Evolutionary conservation across 2,797 vertebrate genomes (phyloP), one percentile per base, ranked within the genome.

Genomic region (Hypotaenidia philippensis): DNA sequence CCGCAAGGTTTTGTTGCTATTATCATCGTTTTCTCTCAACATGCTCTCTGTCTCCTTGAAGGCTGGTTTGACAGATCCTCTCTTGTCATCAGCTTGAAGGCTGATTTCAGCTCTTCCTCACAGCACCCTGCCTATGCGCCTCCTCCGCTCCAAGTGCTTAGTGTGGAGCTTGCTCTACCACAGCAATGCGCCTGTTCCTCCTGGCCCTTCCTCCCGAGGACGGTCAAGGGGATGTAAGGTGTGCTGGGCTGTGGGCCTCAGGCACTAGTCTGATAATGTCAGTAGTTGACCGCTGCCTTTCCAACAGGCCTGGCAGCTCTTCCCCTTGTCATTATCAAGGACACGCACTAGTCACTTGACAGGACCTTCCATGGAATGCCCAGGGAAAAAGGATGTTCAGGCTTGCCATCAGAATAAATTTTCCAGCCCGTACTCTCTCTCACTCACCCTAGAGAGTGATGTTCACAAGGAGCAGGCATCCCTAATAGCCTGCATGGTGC

Each of bases 31-130:
- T 91, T 93, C 56, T 83, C 77, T 91, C 83, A 90, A 81, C 66
- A 57, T 57, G 68, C 52, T 95, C 92, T 68, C 90, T 77, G 66
- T 95, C 88, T 78, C 93, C 90, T 87, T 66, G 74, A 94, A 94
- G 83, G 56, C 69, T 94, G 61, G 66, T 86, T 90, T 96, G 91
- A 95, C 87, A 94, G 89, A 93, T 91, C 49, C 74, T 88, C 50
- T 83, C 87, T n/a, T 81, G 59, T 88, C 82, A 88, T 63, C 83
- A 93, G 74, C 83, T 66, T 75, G 80, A 94, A 93, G 72, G 72
- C 87, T 91, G 89, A 81, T 82, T 90, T 90, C 88, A 89, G 64
- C 61, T 87, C 52, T 87, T 89, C 66, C 78, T 87, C 56, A 71
- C 36, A 74, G 81, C 66, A 34, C n/a, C 3, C 2, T 79, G 80